A percentile compares a stretch with the other conserved stretches of the same genome.
Conservation (phyloP, 2,113 vertebrate genomes). For the Cavia porcellus region DNA sequence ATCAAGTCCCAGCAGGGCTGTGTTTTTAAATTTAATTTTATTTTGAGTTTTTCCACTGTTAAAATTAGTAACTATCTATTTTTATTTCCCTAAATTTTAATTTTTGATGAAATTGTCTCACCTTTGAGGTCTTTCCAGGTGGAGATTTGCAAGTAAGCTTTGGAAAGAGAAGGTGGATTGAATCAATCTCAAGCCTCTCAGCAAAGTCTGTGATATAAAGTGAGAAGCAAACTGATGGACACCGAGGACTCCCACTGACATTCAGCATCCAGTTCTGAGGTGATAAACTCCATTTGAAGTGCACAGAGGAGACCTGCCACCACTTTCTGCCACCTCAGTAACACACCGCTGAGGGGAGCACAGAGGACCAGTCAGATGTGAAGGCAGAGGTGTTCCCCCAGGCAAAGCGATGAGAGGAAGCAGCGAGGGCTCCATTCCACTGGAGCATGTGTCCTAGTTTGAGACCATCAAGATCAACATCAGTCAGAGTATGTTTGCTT, state of each 20-base stretch:
- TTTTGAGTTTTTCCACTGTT: background rate
- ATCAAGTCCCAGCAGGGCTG: background rate
- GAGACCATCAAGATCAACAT: background rate
- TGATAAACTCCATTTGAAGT: background rate
- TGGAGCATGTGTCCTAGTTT: background rate
- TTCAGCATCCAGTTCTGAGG: too few relatives aligned
- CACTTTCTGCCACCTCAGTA: background rate
- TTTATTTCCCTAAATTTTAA: background rate
- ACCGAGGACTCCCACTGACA: background rate
- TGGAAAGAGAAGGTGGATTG: background rate
- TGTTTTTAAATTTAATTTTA: background rate
- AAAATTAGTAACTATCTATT: background rate
- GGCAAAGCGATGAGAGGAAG: accelerated
- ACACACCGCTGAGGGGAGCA: background rate
- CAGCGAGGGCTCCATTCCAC: accelerated
- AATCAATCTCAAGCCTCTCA: background rate
- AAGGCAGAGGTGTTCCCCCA: too few relatives aligned
- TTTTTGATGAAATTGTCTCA: background rate
- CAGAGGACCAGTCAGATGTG: background rate
- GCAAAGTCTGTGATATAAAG: background rate
- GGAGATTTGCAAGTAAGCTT: background rate
- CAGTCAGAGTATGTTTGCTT: background rate
- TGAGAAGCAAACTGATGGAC: background rate
- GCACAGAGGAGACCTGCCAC: background rate
- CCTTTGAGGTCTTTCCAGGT: background rate